Conservation (phyloP, 2,888 invertebrate species). For the Cordilura impudica region DNA sequence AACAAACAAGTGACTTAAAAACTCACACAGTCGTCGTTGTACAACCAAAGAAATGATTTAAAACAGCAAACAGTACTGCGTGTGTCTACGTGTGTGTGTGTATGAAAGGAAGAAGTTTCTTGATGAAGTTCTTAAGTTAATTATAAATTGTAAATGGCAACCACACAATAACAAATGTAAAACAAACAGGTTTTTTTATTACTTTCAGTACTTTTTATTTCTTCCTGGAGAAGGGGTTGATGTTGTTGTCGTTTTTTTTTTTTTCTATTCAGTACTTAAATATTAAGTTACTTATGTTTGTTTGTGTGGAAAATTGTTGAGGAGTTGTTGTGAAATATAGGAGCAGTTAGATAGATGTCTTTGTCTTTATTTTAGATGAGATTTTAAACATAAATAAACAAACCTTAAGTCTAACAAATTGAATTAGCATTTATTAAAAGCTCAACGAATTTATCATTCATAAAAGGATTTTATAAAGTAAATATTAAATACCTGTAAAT, state of each 20-base stretch:
- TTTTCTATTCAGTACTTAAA: conserved; percentile 7
- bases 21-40: background rate
- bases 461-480: conserved; percentile 48
- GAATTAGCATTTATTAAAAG: conserved; percentile 57
- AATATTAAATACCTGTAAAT: conserved; percentile 54
- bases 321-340: background rate
- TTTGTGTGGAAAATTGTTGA: conserved; percentile 13
- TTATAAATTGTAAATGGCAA: conserved; percentile 71
- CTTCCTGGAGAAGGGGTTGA: conserved; percentile 30
- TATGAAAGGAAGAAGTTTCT: background rate
- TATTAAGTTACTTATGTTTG: conserved; percentile 27
- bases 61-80: background rate
- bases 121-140: conserved; percentile 70
- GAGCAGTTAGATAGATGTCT: conserved; percentile 5
- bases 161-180: conserved; percentile 65
- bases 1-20: conserved; percentile 52
- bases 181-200: conserved; percentile 47
- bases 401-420: conserved; percentile 60
- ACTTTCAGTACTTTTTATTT: conserved; percentile 28
- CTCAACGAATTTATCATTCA: conserved; percentile 55
- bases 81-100: background rate
- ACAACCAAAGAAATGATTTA: conserved; percentile 6
- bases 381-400: conserved; percentile 43
- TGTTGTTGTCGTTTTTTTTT: background rate
- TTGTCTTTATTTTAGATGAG: background rate